Conservation (phyloP, 1,140 invertebrate species). For the Caenorhabditis inopinata region DNA sequence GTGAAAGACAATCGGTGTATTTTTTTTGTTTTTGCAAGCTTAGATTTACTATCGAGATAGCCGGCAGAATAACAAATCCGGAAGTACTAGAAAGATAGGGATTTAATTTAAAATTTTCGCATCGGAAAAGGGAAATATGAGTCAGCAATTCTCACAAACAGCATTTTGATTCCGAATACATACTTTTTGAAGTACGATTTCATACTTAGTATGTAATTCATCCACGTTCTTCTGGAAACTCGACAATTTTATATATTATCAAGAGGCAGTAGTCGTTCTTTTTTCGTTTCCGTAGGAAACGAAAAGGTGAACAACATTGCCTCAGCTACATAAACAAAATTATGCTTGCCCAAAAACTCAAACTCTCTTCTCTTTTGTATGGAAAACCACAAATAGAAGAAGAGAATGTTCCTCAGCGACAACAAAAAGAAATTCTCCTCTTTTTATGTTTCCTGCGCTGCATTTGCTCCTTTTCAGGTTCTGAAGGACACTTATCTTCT, state of each 20-base stretch:
- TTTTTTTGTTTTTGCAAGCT: neutral
- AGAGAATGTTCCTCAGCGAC: neutral
- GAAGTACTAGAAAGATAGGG: too few relatives aligned
- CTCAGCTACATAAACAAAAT: neutral
- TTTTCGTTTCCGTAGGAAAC: neutral
- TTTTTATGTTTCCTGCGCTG: neutral
- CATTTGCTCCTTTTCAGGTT: constrained; percentile 19
- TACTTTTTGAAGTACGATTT: too few relatives aligned
- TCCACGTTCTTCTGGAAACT: too few relatives aligned
- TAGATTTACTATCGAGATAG: too few relatives aligned
- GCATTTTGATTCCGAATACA: too few relatives aligned
- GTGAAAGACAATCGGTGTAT: constrained; percentile 18
- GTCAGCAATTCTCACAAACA: too few relatives aligned
- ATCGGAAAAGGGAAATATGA: too few relatives aligned
- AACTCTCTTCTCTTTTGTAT: constrained; percentile 23
- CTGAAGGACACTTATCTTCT: neutral
- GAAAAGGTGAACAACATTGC: neutral
- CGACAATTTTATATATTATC: too few relatives aligned
- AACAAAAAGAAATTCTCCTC: constrained; percentile 14
- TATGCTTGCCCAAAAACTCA: neutral
- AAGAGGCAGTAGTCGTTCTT: constrained; percentile 14
- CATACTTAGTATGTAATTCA: too few relatives aligned
- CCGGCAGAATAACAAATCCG: too few relatives aligned
- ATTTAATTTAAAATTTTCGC: too few relatives aligned
- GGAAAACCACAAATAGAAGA: neutral